phyloP scores from a whole-genome alignment of 2,797 vertebrate genomes.

The Agapornis canus region DNA sequence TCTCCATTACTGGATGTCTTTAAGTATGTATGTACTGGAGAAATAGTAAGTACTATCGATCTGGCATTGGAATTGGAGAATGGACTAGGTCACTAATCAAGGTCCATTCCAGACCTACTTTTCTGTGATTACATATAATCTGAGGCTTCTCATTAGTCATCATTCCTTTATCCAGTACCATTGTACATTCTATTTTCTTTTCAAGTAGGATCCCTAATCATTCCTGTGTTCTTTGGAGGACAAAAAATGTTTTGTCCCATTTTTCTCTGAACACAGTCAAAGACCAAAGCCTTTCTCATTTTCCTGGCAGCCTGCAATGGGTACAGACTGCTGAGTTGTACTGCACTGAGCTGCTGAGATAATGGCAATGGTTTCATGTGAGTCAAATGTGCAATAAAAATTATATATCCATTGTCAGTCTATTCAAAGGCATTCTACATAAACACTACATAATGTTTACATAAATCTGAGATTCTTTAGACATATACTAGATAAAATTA shows the following conservation, averaged over 20 bases:
- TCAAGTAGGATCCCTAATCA: neutral
- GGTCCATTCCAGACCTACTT: neutral
- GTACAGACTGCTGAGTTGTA: neutral
- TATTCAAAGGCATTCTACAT: neutral
- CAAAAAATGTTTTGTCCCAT: neutral
- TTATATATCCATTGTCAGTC: neutral
- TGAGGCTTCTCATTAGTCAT: neutral
- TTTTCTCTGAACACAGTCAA: neutral
- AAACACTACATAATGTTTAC: neutral
- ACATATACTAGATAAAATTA: neutral
- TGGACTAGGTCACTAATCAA: neutral
- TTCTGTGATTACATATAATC: neutral
- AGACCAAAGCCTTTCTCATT: neutral
- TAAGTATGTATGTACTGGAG: neutral
- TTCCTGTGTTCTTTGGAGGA: neutral
- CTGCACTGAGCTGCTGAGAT: neutral
- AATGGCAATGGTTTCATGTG: neutral
- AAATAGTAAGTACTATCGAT: conserved; percentile 45
- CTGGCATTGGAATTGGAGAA: conserved; percentile 1
- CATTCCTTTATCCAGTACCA: neutral
- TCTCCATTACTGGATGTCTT: conserved; percentile 22
- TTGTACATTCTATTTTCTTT: conserved; percentile 8
- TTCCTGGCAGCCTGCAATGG: neutral
- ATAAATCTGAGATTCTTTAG: neutral
- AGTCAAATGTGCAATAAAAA: neutral